These are phyloP conservation scores for Sitophilus oryzae DNA, from an alignment of 1,140 invertebrate species.

Conservation along the genomic window DNA sequence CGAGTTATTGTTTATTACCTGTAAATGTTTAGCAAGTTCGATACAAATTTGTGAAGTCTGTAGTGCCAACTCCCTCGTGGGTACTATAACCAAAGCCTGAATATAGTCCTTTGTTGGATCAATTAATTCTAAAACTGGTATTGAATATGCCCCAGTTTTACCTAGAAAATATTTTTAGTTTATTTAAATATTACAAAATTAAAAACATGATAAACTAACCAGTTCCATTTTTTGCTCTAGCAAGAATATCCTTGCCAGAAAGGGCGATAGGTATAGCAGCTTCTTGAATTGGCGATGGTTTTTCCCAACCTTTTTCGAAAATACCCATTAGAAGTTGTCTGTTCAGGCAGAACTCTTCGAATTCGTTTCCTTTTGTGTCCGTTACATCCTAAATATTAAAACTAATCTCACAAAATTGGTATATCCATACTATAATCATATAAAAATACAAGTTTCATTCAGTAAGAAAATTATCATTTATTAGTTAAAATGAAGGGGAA, in stretches of 20 bases:
- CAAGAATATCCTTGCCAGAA: conserved; percentile 95
- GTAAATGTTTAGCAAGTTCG: conserved; percentile 93
- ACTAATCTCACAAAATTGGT: too few species aligned
- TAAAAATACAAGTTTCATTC: conserved; percentile 16
- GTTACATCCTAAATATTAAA: conserved; percentile 82
- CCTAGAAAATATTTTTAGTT: conserved; percentile 43
- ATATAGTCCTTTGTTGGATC: conserved; percentile 85
- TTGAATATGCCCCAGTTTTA: conserved; percentile 99
- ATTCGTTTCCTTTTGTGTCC: conserved; percentile 98
- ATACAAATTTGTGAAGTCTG: conserved; percentile 99
- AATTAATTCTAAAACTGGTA: conserved; percentile 94
- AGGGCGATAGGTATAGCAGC: conserved; percentile 97
- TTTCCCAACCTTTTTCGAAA: conserved; percentile 99
- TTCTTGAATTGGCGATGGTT: conserved; percentile 99
- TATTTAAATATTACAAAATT: neutral
- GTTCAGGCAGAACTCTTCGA: conserved; percentile 98
- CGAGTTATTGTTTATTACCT: too few species aligned
- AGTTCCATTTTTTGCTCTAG: conserved; percentile 98
- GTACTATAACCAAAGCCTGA: conserved; percentile 97
- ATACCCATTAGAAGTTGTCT: conserved; percentile 98
- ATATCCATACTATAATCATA: too few species aligned
- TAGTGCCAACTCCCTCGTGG: conserved; percentile 96
- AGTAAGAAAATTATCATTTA: conserved; percentile 38
- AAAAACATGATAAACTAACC: conserved; percentile 42
- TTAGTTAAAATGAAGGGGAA: conserved; percentile 41